Base-by-base conservation (phyloP, 1,140 invertebrate genomes). In the Aphaenogaster ashmeadi region DNA sequence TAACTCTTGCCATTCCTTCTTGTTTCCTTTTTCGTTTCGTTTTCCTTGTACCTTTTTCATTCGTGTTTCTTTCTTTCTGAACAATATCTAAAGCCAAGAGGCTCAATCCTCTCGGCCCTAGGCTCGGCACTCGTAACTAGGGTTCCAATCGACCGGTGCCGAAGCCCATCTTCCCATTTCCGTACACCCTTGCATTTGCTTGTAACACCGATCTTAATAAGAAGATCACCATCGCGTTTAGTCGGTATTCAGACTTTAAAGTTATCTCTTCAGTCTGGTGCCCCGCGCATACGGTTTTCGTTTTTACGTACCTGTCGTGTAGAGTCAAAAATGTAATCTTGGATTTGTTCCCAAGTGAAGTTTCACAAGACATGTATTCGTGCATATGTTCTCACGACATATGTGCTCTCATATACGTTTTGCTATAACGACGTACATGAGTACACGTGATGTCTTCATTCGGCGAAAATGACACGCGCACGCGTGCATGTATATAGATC, bases 41-140 rank as follows among this genome's bases (percentile, higher is more conserved):
- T 36, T 67, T 54, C 27, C 54, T 11, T 47, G 3, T 87, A 27
- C 56, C 38, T 18, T 66, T 75, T 60, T 66, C 11, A 54, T 33
- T 62, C 6, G 3, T 41, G 8, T 78, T 36, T 52, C 8, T 67
- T 83, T 64, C 27, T 72, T 74, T 41, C 8, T 58, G 8, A 69
- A n/a, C 38, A 44, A 74, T 41, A n/a, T 15, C 13, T 60, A 74
- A 94, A 94, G 89, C 88, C 94, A 93, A 95, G 93, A 94, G 93
- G 90, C 88, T 87, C 21, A 79, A 18, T 36, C 86, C 90, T 94
- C 94, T 95, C 94, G 94, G 93, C 94, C 95, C 95, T 95, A 95
- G 95, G 95, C 92, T 95, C 95, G 94, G 95, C 93, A 95, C 95
- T 95, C 95, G 95, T 95, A 95, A 95, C 95, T 95, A 95, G 95